Evolutionary conservation across 2,113 vertebrate species (phyloP).

Genomic region (Terrapene triunguis): DNA sequence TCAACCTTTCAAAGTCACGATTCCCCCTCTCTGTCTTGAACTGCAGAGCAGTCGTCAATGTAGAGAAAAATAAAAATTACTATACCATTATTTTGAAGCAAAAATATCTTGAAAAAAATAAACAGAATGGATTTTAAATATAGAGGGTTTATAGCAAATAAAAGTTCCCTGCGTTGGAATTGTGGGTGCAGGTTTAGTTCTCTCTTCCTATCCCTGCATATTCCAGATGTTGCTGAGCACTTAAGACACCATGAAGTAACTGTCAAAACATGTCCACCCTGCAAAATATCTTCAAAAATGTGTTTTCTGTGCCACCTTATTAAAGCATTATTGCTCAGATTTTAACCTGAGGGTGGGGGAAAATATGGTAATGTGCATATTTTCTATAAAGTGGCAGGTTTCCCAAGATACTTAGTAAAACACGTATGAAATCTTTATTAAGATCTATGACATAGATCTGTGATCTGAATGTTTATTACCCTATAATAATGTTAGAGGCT

Average conservation of each 20-base stretch:
- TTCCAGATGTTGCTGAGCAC: neutral
- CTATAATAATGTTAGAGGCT: neutral
- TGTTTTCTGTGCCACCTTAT: neutral
- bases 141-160: too few species aligned
- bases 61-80: too few species aligned
- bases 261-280: neutral
- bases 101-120: too few species aligned
- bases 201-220: neutral
- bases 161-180: too few species aligned
- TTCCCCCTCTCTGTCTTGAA: neutral
- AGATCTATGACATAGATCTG: neutral
- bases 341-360: neutral
- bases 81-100: too few species aligned
- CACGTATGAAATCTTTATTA: neutral
- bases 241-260: neutral
- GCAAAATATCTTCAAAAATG: neutral
- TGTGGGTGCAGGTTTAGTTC: neutral
- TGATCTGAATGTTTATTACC: neutral
- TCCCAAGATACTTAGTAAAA: neutral
- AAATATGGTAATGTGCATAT: neutral
- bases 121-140: too few species aligned
- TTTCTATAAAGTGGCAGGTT: neutral
- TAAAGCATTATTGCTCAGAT: neutral
- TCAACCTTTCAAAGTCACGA: neutral
- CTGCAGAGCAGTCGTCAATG: too few species aligned